Conservation (phyloP, 2,888 invertebrate genomes). For the Stramonita haemastoma region DNA sequence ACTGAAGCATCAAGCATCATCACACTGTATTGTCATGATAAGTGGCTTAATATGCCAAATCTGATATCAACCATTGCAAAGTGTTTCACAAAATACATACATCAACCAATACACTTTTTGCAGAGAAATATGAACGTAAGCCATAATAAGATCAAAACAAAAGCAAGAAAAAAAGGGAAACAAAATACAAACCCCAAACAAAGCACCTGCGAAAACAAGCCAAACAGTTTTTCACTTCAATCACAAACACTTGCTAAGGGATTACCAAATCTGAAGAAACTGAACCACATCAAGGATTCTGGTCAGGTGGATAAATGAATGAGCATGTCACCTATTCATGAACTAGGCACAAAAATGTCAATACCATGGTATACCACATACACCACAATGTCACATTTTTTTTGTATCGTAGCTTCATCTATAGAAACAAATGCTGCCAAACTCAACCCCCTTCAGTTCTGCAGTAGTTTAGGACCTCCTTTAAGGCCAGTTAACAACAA, state of each 20-base stretch:
- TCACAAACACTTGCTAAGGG: not conserved
- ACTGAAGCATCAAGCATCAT: not conserved
- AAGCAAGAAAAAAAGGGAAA: not conserved
- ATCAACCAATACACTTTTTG: not conserved
- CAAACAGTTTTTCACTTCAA: not conserved
- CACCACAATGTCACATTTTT: not conserved
- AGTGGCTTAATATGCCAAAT: constrained; percentile 13
- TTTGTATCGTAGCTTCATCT: not conserved
- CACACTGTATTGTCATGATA: constrained; percentile 12
- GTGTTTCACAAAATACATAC: not conserved
- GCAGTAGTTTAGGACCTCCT: not conserved
- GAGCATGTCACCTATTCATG: not conserved
- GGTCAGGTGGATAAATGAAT: no score
- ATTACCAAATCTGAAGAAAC: not conserved
- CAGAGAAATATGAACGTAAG: no score
- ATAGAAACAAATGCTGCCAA: constrained; percentile 2
- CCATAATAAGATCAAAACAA: not conserved
- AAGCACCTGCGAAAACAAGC: constrained; percentile 19
- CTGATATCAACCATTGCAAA: not conserved
- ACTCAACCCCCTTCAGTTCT: not conserved
- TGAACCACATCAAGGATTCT: not conserved
- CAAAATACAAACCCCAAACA: not conserved
- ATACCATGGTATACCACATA: not conserved
- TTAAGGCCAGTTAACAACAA: not conserved
- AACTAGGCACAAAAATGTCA: not conserved